Percentiles rank a stretch among this genome's conserved stretches.
These are phyloP conservation scores for Pantala flavescens DNA, from an alignment of 1,140 invertebrate genomes.

Conservation along the genomic window DNA sequence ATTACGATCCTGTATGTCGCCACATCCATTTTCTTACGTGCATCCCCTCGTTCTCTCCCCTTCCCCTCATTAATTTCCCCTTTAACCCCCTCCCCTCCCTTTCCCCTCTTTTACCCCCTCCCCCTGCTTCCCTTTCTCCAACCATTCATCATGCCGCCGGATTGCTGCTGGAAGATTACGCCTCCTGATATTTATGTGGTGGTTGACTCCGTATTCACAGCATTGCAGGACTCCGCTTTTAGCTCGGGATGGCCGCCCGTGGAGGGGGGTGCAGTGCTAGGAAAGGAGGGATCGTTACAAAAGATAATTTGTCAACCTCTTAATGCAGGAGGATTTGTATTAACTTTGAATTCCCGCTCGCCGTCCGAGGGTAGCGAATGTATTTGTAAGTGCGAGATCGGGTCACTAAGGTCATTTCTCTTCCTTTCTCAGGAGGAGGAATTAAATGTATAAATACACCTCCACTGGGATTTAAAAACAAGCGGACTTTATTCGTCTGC, in stretches of 20 bases:
- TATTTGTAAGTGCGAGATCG: neutral
- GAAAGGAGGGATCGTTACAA: neutral
- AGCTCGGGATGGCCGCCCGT: neutral
- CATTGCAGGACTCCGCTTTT: constrained; percentile 3
- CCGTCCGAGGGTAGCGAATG: neutral
- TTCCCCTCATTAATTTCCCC: neutral
- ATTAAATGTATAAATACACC: too few relatives aligned
- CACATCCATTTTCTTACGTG: too few relatives aligned
- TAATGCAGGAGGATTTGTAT: constrained; percentile 2
- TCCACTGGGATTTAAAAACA: too few relatives aligned
- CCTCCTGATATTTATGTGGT: neutral
- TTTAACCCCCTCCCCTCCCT: neutral
- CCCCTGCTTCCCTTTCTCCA: neutral
- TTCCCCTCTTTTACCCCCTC: neutral
- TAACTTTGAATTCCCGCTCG: neutral
- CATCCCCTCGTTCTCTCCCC: neutral
- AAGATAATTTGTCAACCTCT: neutral
- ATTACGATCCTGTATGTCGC: too few relatives aligned
- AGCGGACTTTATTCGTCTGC: too few relatives aligned
- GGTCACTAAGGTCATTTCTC: neutral
- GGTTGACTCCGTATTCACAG: constrained; percentile 4
- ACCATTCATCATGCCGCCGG: constrained; percentile 1
- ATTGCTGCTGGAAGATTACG: neutral
- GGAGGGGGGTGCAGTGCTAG: neutral
- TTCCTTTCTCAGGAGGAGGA: too few relatives aligned